Percentiles rank a stretch among this genome's conserved stretches.
Conservation (phyloP, 2,888 invertebrate species). For the Drosophila nr. perissopoda region DNA sequence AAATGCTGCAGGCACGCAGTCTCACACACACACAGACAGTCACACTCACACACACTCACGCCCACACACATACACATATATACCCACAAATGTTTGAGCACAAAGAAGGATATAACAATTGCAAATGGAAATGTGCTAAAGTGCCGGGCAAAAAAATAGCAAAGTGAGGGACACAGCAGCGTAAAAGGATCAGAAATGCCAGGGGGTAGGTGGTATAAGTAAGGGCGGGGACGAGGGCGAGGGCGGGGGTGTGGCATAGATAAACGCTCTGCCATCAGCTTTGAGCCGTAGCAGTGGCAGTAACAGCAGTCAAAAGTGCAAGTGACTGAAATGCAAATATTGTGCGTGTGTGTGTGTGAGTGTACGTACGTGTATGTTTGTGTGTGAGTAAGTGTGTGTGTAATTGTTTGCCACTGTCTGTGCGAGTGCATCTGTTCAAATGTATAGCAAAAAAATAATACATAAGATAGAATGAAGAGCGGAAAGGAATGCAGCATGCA, state of each 20-base stretch:
- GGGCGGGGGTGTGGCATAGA: constrained; percentile 8
- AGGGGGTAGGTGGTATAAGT: background rate
- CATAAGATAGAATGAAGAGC: constrained; percentile 6
- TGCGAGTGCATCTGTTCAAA: constrained; percentile 54
- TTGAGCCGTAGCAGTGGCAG: constrained; percentile 18
- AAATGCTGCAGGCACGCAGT: constrained; percentile 47
- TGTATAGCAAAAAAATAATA: constrained; percentile 41
- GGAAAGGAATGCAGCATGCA: constrained; percentile 4
- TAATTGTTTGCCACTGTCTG: constrained; percentile 31
- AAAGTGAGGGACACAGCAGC: constrained; percentile 25
- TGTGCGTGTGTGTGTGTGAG: constrained; percentile 12
- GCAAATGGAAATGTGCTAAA: constrained; percentile 79
- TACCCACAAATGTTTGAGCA: constrained; percentile 46
- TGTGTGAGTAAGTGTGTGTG: constrained; percentile 19
- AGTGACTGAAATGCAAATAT: constrained; percentile 76
- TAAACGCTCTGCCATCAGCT: constrained; percentile 37
- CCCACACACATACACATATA: constrained; percentile 2
- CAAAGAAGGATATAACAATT: constrained; percentile 78
- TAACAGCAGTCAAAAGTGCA: constrained; percentile 70
- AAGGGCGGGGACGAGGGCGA: background rate
- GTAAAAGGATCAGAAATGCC: constrained; percentile 48
- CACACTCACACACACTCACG: constrained; percentile 14
- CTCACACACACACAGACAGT: constrained; percentile 9
- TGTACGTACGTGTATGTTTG: background rate
- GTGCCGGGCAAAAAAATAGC: constrained; percentile 58